phyloP scores from a whole-genome alignment of 2,888 invertebrate species.

The Ceratothoa steindachneri region DNA sequence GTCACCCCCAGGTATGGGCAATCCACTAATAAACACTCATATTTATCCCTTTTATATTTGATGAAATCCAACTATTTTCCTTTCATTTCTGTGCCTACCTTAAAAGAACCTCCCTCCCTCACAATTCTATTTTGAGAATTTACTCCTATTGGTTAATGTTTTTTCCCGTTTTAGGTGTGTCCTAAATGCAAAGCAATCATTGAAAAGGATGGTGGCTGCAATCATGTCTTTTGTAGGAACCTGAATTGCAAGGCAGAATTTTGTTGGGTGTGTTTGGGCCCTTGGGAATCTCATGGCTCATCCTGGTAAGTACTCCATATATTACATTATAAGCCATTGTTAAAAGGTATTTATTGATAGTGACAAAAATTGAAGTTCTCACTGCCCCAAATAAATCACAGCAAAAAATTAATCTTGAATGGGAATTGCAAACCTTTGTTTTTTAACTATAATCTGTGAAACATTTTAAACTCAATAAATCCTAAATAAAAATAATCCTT shows the following conservation, averaged over 20 bases:
- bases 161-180: constrained; percentile 57
- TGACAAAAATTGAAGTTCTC: too few relatives aligned
- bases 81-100: too few relatives aligned
- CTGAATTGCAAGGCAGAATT: constrained; percentile 96
- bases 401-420: not conserved
- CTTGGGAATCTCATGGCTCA: constrained; percentile 97
- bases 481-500: too few relatives aligned
- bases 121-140: too few relatives aligned
- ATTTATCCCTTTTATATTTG: too few relatives aligned
- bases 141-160: too few relatives aligned
- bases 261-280: constrained; percentile 98
- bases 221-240: constrained; percentile 99
- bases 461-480: too few relatives aligned
- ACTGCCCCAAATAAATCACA: too few relatives aligned
- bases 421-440: not conserved
- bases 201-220: constrained; percentile 96
- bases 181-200: constrained; percentile 97
- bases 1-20: too few relatives aligned
- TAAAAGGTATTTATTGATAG: not conserved
- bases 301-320: constrained; percentile 71
- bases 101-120: too few relatives aligned
- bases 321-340: not conserved
- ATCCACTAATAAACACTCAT: too few relatives aligned
- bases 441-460: not conserved
- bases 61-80: too few relatives aligned